Base-by-base conservation (phyloP, 2,113 vertebrate species). In the Xiphias gladius region DNA sequence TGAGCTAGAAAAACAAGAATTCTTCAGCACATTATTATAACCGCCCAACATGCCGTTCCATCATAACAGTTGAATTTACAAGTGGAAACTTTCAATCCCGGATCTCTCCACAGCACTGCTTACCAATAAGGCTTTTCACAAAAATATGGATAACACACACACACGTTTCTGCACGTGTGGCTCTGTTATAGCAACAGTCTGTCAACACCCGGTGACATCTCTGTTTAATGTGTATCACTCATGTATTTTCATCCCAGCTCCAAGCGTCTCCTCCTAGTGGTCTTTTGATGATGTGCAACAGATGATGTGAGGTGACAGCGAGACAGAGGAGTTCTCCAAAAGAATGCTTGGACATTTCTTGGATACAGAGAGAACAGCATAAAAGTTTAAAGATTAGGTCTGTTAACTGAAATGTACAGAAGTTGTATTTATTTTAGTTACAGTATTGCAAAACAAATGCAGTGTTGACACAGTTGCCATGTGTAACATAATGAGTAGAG, bases 231-330 rank as follows among this genome's bases (percentile, higher is more conserved):
- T 59, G 26, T 37, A 35, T 76, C 63, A 35, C 59, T 64, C 22
- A 2, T 39, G 52, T 14, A 37, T 77, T 80, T 72, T 58, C 11
- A 62, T 43, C 61, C 43, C 17, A 70, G 63, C 14, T 66, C 59
- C 11, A 55, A 65, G 50, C 48, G 28, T 79, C 75, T 83, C 84
- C 87, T 84, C 80, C 80, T 89, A 74, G 77, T 91, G 87, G 74
- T 59, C 1, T 73, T 73, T 73, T 37, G 11, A 84, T 82, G 55
- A 76, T 59, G 52, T 73, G 43, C 64, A 80, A 20, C 28, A 74
- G 30, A 61, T 74, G 30, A 82, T 61, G 24, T 37, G 55, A 55
- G 58, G n/a, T 37, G 17, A 70, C 35, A 1, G 35, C 0, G 4
- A 30, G 43, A 24, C 16, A 30, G 13, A 69, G 8, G 50, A 7